Percentiles rank a stretch among this genome's conserved stretches.
phyloP scores from a whole-genome alignment of 2,113 vertebrate species.

The Ictalurus furcatus region DNA sequence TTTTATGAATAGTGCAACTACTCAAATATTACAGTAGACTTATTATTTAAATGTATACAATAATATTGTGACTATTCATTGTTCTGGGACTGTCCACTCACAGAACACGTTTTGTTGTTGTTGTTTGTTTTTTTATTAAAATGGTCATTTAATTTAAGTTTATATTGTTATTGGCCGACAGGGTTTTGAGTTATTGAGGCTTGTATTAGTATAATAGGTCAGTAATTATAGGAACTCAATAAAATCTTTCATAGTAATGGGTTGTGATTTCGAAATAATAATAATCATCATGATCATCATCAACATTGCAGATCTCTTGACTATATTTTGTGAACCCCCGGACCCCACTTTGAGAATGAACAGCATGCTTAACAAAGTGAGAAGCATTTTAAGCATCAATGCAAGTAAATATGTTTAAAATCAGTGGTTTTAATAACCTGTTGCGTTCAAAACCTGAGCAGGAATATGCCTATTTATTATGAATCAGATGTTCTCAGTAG shows the following conservation, averaged over 20 bases:
- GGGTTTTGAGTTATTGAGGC: background rate
- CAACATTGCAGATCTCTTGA: background rate
- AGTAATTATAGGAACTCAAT: background rate
- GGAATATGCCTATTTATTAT: background rate
- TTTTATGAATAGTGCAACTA: background rate
- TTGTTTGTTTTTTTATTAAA: background rate
- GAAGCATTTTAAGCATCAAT: background rate
- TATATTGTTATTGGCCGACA: background rate
- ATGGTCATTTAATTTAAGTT: background rate
- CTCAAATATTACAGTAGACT: background rate
- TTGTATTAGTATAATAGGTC: background rate
- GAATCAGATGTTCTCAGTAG: background rate
- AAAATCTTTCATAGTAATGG: background rate
- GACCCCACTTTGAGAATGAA: background rate
- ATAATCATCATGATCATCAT: background rate
- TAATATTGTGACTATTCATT: background rate
- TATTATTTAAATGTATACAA: background rate
- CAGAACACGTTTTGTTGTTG: background rate
- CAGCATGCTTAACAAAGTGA: background rate
- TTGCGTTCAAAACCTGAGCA: background rate
- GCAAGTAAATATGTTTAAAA: background rate
- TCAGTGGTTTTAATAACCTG: background rate
- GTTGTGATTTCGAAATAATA: background rate
- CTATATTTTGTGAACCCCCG: background rate
- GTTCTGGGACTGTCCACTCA: background rate